Evolutionary conservation across 2,888 invertebrate species (phyloP), one percentile per base, ranked within the genome.

Genomic region (Pseudococcus jackbeardsleyi): DNA sequence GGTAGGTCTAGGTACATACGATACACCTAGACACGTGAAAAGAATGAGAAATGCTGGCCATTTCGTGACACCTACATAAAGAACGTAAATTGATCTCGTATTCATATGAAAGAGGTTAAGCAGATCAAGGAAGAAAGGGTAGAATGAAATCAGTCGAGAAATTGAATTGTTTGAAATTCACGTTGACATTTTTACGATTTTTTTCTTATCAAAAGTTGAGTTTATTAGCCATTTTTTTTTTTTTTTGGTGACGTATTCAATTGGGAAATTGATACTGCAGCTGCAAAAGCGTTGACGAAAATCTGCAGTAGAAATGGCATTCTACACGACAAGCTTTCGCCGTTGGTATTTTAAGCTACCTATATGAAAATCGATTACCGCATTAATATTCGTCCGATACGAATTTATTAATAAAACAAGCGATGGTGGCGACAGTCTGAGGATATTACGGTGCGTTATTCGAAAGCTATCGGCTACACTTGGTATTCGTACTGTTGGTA

Each of bases 351-450:
- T 72, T 26, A 26, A 72, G 33, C 33, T 33, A 68, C 26, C 4
- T n/a, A 33, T 59, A 72, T 33, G 68, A 33, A 72, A 72, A 72
- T 72, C 68, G 68, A 84, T 88, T 33, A 48, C 19, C 19, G 39
- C 59, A 17, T 42, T 50, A 72, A 72, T 4, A 19, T 77, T 26
- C 68, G 68, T 72, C 33, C 33, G 33, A 72, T 72, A 15, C 12
- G 19, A 59, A 72, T 72, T 72, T 72, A 72, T 22, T 33, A 33
- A 72, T 59, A 59, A 59, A 59, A 59, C 59, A n/a, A 19, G 19
- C 59, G 19, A 59, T 59, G 19, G 59, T 19, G 59, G 59, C 59
- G 19, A 19, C 59, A 59, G 59, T 19, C 59, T 59, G 19, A 19
- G 7, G 59, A 19, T 19, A 19, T 59, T 50, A 15, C 50, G n/a